Percentiles rank a stretch among this genome's conserved stretches.
These are phyloP conservation scores for Chaitophorus viminalis DNA, from an alignment of 2,888 invertebrate species.

Conservation along the genomic window DNA sequence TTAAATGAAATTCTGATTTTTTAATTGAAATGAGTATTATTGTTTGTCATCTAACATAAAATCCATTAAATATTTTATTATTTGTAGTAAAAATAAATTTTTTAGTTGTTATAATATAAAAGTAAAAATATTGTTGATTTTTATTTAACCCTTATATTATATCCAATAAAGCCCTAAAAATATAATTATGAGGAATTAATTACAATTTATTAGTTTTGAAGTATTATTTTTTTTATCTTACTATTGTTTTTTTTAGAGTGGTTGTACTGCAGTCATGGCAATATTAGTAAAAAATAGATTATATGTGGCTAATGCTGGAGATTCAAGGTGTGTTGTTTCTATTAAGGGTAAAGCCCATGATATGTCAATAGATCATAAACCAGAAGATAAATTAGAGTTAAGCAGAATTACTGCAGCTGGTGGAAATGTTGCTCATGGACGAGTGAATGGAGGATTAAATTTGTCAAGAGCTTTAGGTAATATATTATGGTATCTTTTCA, in stretches of 20 bases:
- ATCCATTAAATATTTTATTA: slow-evolving; percentile 68
- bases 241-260: slow-evolving; percentile 74
- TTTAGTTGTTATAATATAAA: slow-evolving; percentile 67
- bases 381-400: slow-evolving; percentile 88
- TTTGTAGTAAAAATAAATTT: slow-evolving; percentile 68
- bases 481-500: neutral
- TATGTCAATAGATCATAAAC: slow-evolving; percentile 97
- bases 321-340: slow-evolving; percentile 87
- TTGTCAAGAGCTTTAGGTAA: slow-evolving; percentile 88
- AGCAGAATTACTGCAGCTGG: slow-evolving; percentile 90
- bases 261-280: slow-evolving; percentile 96
- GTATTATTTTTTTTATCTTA: neutral
- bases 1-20: slow-evolving; percentile 68
- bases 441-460: slow-evolving; percentile 96
- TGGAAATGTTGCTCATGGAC: slow-evolving; percentile 91
- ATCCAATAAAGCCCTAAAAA: slow-evolving; percentile 78
- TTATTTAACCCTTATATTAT: slow-evolving; percentile 77
- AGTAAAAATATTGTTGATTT: slow-evolving; percentile 66
- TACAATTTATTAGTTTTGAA: neutral
- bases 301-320: slow-evolving; percentile 97
- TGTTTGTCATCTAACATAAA: neutral
- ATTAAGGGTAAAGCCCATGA: slow-evolving; percentile 88
- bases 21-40: slow-evolving; percentile 69
- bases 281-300: slow-evolving; percentile 75
- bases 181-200: neutral